Percentiles rank a stretch among this genome's conserved stretches.
phyloP scores from a whole-genome alignment of 2,797 vertebrate genomes.

The Muscicapa striata region DNA sequence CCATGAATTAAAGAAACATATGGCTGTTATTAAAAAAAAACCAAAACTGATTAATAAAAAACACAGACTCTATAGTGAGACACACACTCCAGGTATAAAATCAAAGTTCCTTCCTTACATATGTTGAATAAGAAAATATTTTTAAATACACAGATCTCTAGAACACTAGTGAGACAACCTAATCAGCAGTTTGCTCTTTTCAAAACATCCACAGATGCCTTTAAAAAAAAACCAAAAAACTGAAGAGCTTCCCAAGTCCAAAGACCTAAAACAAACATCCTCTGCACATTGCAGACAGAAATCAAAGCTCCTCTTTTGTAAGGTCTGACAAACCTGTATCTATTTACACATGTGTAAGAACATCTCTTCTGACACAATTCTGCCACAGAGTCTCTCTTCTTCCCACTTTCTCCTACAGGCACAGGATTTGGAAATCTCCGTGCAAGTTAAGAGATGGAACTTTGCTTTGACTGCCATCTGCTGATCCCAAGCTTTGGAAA shows the following conservation, averaged over 20 bases:
- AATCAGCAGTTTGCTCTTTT: neutral
- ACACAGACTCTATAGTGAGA: neutral
- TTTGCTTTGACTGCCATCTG: conserved; percentile 78
- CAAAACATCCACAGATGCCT: neutral
- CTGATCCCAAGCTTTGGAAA: conserved; percentile 55
- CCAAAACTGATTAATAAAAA: neutral
- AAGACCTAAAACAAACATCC: neutral
- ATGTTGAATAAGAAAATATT: neutral
- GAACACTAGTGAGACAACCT: neutral
- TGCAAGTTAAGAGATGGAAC: conserved; percentile 18
- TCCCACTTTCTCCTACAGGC: neutral
- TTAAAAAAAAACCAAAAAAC: neutral
- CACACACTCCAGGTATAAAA: neutral
- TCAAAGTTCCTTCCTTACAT: neutral
- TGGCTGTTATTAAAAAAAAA: neutral
- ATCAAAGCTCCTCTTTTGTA: neutral
- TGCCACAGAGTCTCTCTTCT: neutral
- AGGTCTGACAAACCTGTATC: neutral
- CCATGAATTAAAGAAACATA: accelerated
- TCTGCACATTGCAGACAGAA: neutral
- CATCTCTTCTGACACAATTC: neutral
- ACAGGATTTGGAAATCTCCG: neutral
- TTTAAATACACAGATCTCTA: neutral
- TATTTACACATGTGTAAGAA: neutral
- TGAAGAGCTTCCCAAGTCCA: neutral